Conservation (phyloP, 2,113 vertebrate species). For the Dicaeum eximium region DNA sequence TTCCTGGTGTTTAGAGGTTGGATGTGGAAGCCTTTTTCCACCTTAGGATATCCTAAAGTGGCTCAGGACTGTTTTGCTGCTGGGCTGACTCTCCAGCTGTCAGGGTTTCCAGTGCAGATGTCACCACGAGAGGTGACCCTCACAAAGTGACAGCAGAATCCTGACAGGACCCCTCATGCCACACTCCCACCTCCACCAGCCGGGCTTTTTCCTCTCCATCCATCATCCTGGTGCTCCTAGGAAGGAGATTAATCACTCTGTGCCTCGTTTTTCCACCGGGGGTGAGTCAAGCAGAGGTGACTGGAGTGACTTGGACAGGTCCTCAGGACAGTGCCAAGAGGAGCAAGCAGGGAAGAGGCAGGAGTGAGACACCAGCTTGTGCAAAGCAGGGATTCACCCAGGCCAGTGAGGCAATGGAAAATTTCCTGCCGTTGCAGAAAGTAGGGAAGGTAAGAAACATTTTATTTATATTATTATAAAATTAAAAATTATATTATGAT, state of each 20-base stretch:
- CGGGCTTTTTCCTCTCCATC: not conserved
- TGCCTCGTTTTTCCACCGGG: conserved; percentile 15
- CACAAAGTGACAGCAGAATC: not conserved
- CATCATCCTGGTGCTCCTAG: not conserved
- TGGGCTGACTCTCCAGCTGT: not conserved
- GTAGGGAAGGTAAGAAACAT: not conserved
- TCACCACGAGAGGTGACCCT: not conserved
- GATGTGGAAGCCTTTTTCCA: not conserved
- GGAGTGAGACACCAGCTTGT: not conserved
- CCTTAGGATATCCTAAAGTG: not conserved
- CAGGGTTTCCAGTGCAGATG: not conserved
- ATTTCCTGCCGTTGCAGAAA: not conserved
- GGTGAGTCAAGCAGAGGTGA: conserved; percentile 14
- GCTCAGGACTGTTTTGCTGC: not conserved
- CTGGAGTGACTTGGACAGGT: conserved; percentile 22
- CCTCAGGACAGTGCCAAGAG: conserved; percentile 7
- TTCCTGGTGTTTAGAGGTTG: not conserved
- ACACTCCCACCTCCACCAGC: not conserved
- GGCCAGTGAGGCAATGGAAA: not conserved
- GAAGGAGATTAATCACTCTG: not conserved
- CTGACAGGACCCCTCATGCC: not conserved
- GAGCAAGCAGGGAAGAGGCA: not conserved
- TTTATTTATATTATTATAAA: too few species aligned
- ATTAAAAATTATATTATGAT: too few species aligned
- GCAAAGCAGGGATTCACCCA: not conserved